phyloP scores from a whole-genome alignment of 1,140 invertebrate genomes.

The Limonius californicus region DNA sequence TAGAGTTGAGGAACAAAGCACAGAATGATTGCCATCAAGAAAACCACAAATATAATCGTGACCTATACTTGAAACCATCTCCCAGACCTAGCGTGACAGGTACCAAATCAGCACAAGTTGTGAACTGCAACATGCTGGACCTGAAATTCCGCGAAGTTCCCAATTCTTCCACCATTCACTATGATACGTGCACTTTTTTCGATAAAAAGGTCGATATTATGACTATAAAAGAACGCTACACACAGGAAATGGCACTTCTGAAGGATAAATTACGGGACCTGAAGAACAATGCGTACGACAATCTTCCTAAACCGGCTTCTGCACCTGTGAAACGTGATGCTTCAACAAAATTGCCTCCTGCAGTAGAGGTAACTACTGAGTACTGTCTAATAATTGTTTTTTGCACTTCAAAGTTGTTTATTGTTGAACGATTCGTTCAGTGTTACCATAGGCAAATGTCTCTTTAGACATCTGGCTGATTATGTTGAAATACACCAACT shows the following conservation, averaged over 20 bases:
- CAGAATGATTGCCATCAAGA: not conserved
- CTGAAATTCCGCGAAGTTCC: not conserved
- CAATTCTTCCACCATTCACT: not conserved
- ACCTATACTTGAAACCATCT: not conserved
- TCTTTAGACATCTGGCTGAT: no score
- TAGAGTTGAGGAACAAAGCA: not conserved
- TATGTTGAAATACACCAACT: no score
- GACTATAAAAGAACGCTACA: slow-evolving; percentile 35
- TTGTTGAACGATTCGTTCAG: no score
- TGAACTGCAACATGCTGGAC: not conserved
- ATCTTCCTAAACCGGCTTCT: no score
- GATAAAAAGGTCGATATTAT: slow-evolving; percentile 34
- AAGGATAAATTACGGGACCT: slow-evolving; percentile 18
- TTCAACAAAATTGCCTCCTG: no score
- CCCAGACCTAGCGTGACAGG: not conserved
- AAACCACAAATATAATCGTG: not conserved
- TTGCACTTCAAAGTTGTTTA: no score
- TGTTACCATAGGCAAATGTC: no score
- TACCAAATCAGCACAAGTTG: no score
- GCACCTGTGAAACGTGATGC: no score
- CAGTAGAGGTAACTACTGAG: no score
- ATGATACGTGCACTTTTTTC: slow-evolving; percentile 43
- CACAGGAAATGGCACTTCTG: slow-evolving; percentile 37
- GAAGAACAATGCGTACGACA: not conserved
- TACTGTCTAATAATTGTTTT: no score